Conservation (phyloP, 2,113 vertebrate species). For the Pterophyllum scalare region DNA sequence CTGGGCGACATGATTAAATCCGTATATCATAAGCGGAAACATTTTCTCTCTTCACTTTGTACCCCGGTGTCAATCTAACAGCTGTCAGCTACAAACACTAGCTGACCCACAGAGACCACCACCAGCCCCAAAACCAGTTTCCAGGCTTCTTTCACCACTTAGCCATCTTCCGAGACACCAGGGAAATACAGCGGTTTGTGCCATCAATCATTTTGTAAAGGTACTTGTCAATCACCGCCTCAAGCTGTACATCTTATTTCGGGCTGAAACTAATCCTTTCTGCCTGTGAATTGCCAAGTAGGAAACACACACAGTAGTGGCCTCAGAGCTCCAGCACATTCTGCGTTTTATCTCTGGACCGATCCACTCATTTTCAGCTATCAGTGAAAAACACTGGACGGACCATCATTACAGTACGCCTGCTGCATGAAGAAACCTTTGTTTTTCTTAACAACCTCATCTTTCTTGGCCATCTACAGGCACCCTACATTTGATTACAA, state of each 20-base stretch:
- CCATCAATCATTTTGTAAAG: conserved; percentile 30
- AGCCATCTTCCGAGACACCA: background rate
- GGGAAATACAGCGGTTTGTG: background rate
- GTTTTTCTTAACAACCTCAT: conserved; percentile 22
- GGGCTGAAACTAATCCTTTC: background rate
- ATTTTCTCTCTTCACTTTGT: background rate
- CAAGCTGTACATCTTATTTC: background rate
- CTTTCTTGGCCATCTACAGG: conserved; percentile 17
- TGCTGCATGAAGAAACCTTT: conserved; percentile 23
- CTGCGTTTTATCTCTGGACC: conserved; percentile 17
- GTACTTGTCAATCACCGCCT: background rate
- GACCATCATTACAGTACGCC: conserved; percentile 6
- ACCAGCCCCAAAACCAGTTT: background rate
- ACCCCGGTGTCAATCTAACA: background rate
- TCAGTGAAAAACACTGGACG: conserved; percentile 6
- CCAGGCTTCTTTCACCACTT: conserved; percentile 8
- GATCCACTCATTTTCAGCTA: conserved; percentile 28
- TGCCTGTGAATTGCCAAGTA: background rate
- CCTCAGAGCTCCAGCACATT: conserved; percentile 13
- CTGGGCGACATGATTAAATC: conserved; percentile 19
- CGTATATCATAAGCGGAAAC: background rate
- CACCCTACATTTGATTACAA: conserved; percentile 37
- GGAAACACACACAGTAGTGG: background rate
- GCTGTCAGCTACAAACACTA: conserved; percentile 27
- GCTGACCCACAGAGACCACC: conserved; percentile 3